phyloP scores from a whole-genome alignment of 1,140 invertebrate species.

The Drosophila rufa region DNA sequence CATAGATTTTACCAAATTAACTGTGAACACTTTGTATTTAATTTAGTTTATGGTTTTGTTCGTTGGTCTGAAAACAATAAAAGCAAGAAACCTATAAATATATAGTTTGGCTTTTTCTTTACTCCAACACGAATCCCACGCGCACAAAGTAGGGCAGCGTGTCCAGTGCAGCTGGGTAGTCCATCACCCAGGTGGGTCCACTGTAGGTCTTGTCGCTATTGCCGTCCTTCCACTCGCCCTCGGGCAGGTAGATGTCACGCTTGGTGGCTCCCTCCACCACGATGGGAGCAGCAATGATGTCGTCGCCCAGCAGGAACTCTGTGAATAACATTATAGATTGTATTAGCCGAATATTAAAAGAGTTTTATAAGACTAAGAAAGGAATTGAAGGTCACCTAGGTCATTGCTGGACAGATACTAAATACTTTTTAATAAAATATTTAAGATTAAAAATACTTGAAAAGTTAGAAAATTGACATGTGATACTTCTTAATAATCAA shows the following conservation, averaged over 20 bases:
- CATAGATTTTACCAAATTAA: constrained; percentile 53
- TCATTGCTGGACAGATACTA: not conserved
- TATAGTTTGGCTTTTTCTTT: not conserved
- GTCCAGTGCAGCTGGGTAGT: constrained; percentile 89
- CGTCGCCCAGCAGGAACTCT: constrained; percentile 94
- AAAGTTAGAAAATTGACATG: not conserved
- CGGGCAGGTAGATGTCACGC: constrained; percentile 92
- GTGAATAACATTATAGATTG: constrained; percentile 7
- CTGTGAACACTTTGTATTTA: constrained; percentile 28
- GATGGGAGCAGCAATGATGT: constrained; percentile 94
- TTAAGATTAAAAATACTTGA: not conserved
- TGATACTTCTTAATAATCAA: not conserved
- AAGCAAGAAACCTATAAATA: not conserved
- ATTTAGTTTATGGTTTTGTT: constrained; percentile 23
- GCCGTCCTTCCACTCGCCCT: constrained; percentile 89
- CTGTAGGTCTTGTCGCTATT: constrained; percentile 85
- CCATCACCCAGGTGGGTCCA: constrained; percentile 89
- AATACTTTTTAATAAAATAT: not conserved
- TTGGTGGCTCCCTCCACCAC: constrained; percentile 88
- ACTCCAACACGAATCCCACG: constrained; percentile 54
- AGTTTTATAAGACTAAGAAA: too few relatives aligned
- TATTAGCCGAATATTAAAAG: too few relatives aligned
- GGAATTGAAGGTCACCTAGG: too few relatives aligned
- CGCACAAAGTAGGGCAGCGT: constrained; percentile 88
- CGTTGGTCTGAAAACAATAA: constrained; percentile 16